Percentiles rank a stretch among this genome's conserved stretches.
These are phyloP conservation scores for Mya arenaria DNA, from an alignment of 1,140 invertebrate species.

Conservation along the genomic window DNA sequence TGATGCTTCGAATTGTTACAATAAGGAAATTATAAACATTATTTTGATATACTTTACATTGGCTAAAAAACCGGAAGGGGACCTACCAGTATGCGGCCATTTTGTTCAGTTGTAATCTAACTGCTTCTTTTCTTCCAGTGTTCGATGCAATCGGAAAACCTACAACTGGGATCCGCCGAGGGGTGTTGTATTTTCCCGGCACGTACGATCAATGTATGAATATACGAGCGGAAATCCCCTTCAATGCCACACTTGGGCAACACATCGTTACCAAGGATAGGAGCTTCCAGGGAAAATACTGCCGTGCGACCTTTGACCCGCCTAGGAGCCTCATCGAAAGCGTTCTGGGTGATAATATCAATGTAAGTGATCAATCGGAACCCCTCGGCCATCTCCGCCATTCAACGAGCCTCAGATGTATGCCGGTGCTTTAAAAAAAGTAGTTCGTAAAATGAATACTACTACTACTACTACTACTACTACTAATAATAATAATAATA, in stretches of 20 bases:
- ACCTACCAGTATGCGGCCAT: too few species aligned
- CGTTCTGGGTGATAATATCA: slow-evolving; percentile 40
- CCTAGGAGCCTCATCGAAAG: slow-evolving; percentile 42
- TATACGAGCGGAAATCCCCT: slow-evolving; percentile 51
- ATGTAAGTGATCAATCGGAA: slow-evolving; percentile 9
- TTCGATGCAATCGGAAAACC: slow-evolving; percentile 76
- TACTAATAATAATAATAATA: too few species aligned
- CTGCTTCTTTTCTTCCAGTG: slow-evolving; percentile 70
- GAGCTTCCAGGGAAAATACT: slow-evolving; percentile 53
- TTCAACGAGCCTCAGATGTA: too few species aligned
- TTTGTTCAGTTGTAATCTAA: too few species aligned
- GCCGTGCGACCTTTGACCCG: slow-evolving; percentile 58
- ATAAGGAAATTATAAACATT: too few species aligned
- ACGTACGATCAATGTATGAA: slow-evolving; percentile 74
- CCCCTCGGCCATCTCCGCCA: too few species aligned
- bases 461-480: too few species aligned
- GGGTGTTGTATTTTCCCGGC: slow-evolving; percentile 75
- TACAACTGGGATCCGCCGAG: slow-evolving; percentile 74
- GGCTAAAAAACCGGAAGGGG: too few species aligned
- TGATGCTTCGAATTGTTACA: too few species aligned
- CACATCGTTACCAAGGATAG: slow-evolving; percentile 5
- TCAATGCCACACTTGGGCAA: slow-evolving; percentile 38
- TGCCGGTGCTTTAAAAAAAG: too few species aligned
- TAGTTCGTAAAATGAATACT: too few species aligned
- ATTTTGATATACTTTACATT: too few species aligned